Evolutionary conservation across 2,113 vertebrate genomes (phyloP).

Genomic region (Coptodon rendalli): DNA sequence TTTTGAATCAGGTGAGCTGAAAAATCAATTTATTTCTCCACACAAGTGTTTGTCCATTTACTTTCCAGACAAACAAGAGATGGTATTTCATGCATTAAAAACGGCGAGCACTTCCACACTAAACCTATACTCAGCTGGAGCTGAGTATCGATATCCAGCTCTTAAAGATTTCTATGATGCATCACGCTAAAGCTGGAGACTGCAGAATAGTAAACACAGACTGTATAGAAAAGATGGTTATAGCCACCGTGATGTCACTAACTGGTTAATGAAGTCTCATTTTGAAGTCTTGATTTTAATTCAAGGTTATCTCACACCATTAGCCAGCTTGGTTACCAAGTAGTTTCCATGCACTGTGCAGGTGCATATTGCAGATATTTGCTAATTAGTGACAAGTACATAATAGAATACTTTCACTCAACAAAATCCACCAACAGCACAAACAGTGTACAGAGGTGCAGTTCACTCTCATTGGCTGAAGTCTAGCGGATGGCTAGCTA

Average conservation of each 20-base stretch:
- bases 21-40: background rate
- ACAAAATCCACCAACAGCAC: background rate
- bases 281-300: background rate
- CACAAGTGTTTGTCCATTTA: background rate
- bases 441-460: accelerated
- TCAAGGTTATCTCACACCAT: accelerated
- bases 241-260: background rate
- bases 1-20: background rate
- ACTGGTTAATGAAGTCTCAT: accelerated
- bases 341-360: background rate
- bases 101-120: background rate
- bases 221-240: background rate
- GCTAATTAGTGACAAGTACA: background rate
- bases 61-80: background rate
- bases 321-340: background rate
- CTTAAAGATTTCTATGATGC: accelerated
- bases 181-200: accelerated
- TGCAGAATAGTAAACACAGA: background rate
- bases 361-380: background rate
- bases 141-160: accelerated
- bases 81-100: background rate
- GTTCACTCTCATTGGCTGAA: accelerated
- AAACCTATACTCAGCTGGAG: background rate
- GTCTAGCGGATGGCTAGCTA: background rate
- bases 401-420: background rate